Conservation (phyloP, 2,113 vertebrate species). For the Thunnus maccoyii region DNA sequence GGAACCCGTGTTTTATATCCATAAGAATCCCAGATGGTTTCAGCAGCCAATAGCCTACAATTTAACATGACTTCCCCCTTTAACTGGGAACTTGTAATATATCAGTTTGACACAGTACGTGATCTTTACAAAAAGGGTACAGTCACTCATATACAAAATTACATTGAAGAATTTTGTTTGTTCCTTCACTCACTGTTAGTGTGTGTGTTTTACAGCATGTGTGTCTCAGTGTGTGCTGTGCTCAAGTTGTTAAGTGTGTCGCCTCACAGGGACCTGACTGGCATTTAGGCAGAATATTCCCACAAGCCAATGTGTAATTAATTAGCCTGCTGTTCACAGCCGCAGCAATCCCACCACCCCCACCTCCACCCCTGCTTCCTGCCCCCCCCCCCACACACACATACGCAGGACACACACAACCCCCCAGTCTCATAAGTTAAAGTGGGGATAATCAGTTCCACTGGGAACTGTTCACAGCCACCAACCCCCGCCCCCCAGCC, state of each 20-base stretch:
- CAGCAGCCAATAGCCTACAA: too few relatives aligned
- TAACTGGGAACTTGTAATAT: background rate
- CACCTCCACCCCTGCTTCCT: slow-evolving; percentile 61
- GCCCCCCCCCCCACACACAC: background rate
- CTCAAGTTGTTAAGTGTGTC: slow-evolving; percentile 73
- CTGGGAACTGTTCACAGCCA: slow-evolving; percentile 74
- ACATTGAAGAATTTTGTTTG: background rate
- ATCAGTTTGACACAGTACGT: background rate
- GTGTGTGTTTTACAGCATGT: slow-evolving; percentile 30
- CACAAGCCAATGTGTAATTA: slow-evolving; percentile 90
- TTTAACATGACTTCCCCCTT: background rate
- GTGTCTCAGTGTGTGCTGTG: slow-evolving; percentile 31
- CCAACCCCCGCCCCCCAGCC: background rate
- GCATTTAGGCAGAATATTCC: slow-evolving; percentile 87
- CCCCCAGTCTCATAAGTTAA: slow-evolving; percentile 58
- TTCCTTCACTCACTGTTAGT: background rate
- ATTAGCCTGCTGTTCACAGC: slow-evolving; percentile 86
- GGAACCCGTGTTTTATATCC: too few relatives aligned
- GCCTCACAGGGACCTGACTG: slow-evolving; percentile 80
- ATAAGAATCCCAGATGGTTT: too few relatives aligned
- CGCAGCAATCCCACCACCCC: slow-evolving; percentile 56
- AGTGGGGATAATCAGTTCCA: slow-evolving; percentile 83
- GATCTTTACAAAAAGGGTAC: background rate
- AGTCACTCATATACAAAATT: background rate
- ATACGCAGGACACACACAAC: background rate